Evolutionary conservation across 2,888 invertebrate genomes (phyloP).

Genomic region (Reticulitermes lucifugus): DNA sequence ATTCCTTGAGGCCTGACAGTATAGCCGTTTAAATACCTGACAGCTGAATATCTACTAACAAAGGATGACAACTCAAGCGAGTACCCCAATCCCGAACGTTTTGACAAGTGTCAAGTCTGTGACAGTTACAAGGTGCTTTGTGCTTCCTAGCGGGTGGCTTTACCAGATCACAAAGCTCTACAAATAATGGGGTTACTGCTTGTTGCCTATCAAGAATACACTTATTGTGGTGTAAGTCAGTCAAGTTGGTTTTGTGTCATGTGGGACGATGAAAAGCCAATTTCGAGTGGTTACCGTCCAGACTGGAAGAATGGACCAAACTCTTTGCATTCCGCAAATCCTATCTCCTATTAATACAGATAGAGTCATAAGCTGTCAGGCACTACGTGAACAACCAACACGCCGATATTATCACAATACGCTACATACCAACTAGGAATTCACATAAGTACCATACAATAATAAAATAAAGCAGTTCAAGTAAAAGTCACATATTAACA

Average conservation of each 20-base stretch:
- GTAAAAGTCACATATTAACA: no score
- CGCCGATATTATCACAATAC: no score
- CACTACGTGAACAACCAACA: no score
- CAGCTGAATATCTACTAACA: background rate
- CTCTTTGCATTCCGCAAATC: no score
- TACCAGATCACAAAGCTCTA: background rate
- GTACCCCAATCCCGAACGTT: background rate
- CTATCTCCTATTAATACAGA: no score
- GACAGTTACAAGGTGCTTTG: background rate
- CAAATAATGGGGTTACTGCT: constrained; percentile 19
- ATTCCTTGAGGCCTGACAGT: background rate
- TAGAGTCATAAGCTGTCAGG: no score
- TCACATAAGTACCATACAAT: no score
- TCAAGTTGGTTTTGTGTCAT: background rate
- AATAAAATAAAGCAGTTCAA: no score
- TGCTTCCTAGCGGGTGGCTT: background rate
- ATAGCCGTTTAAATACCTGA: background rate
- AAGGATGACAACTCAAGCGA: no score
- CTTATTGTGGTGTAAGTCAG: background rate
- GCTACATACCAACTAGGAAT: no score
- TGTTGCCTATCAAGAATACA: background rate
- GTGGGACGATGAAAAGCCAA: background rate
- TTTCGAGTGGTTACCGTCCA: background rate
- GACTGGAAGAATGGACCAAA: background rate
- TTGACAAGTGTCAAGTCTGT: background rate